Percentiles rank a stretch among this genome's conserved stretches.
Conservation (phyloP, 2,888 invertebrate genomes). For the Plutella xylostella region DNA sequence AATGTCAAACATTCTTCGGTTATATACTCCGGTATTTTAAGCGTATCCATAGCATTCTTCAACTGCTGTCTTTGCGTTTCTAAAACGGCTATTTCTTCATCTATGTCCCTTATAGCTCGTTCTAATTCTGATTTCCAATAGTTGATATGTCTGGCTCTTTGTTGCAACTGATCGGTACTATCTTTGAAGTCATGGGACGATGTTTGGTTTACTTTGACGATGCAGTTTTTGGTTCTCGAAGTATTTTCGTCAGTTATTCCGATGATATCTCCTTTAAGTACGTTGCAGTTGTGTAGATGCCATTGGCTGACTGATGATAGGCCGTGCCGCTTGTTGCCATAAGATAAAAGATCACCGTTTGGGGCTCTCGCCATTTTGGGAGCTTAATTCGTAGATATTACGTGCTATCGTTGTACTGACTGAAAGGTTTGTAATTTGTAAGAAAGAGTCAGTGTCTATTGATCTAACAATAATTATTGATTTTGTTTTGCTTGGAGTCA, state of each 20-base stretch:
- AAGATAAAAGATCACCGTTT: constrained; percentile 47
- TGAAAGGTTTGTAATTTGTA: too few relatives aligned
- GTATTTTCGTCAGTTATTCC: constrained; percentile 49
- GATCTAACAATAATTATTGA: too few relatives aligned
- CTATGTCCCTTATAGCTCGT: constrained; percentile 51
- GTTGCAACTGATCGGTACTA: constrained; percentile 50
- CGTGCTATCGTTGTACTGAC: too few relatives aligned
- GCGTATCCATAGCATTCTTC: constrained; percentile 48
- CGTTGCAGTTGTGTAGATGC: constrained; percentile 45
- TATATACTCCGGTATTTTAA: constrained; percentile 46
- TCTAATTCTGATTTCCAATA: constrained; percentile 59
- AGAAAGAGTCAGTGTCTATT: too few relatives aligned
- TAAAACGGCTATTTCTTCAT: constrained; percentile 43
- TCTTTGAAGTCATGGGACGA: constrained; percentile 50
- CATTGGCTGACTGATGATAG: constrained; percentile 42
- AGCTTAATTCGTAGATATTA: too few relatives aligned
- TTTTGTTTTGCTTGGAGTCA: too few relatives aligned
- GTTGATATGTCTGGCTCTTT: constrained; percentile 51
- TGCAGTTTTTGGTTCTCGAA: constrained; percentile 53
- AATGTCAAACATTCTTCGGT: constrained; percentile 79
- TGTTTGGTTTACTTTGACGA: constrained; percentile 55
- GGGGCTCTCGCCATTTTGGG: too few relatives aligned
- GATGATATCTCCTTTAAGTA: constrained; percentile 54
- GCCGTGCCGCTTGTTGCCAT: constrained; percentile 41
- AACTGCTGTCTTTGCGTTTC: constrained; percentile 55